Evolutionary conservation across 1,140 invertebrate genomes (phyloP).

Genomic region (Nasonia giraulti): DNA sequence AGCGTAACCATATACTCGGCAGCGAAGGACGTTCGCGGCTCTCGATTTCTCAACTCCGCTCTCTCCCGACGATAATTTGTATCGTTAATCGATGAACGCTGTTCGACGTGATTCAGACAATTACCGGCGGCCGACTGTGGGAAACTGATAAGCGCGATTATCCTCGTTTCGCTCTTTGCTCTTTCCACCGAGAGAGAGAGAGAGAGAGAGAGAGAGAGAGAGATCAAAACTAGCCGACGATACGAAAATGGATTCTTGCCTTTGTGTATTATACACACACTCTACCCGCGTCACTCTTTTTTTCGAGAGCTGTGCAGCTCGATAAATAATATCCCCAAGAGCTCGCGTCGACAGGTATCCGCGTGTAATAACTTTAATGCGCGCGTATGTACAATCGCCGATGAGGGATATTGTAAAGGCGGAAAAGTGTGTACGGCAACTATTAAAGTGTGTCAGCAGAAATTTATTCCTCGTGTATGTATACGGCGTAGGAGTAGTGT

Average conservation of each 20-base stretch:
- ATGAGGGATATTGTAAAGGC: neutral
- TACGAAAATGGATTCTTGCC: neutral
- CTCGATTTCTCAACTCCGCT: slow-evolving; percentile 36
- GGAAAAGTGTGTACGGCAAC: neutral
- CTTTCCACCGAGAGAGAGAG: neutral
- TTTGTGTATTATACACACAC: neutral
- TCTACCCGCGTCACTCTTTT: neutral
- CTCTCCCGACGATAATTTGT: slow-evolving; percentile 47
- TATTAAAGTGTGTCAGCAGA: neutral
- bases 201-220: neutral
- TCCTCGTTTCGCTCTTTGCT: neutral
- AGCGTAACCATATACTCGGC: neutral
- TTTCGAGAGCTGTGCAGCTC: neutral
- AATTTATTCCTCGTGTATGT: neutral
- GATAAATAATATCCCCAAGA: neutral
- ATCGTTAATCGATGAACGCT: slow-evolving; percentile 52
- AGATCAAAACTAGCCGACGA: slow-evolving; percentile 44
- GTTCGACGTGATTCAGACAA: slow-evolving; percentile 49
- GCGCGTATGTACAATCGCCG: neutral
- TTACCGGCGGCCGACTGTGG: slow-evolving; percentile 42
- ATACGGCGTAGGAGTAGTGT: neutral
- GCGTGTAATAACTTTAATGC: neutral
- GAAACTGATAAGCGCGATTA: slow-evolving; percentile 48
- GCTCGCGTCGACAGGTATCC: too few species aligned
- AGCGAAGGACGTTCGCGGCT: neutral